Base-by-base conservation (phyloP, 92 coral and sea anemone species). In the Heliopora coerulea region DNA sequence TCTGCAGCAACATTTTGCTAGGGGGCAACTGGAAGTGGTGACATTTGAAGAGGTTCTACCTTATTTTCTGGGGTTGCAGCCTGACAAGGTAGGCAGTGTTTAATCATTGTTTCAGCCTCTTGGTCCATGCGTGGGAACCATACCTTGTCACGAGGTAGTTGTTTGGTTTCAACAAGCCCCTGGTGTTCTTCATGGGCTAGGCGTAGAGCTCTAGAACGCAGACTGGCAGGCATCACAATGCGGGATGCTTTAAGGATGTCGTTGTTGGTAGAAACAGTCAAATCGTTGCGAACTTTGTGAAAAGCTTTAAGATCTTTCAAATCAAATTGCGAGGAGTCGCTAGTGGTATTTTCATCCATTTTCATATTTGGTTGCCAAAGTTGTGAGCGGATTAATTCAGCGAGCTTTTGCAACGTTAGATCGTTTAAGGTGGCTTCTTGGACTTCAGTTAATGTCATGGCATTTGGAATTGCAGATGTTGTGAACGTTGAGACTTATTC, bases 131-230 rank as follows among this genome's bases (percentile, higher is more conserved):
- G 49, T 20, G 89, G 89, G 52, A 79, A 77, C 91, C 91, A 83
- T 52, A 84, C 68, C 40, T 78, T 80, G 18, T 74, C 74, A 13
- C 86, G 37, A 31, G 81, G 80, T 27, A 81, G 59, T 33, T 63
- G 73, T 65, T 81, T 84, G 19, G 86, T 79, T 49, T 86, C 78
- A 8, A 79, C 59, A 9, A 88, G 83, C 11, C 85, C 89, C 50
- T 84, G 83, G 62, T 81, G 81, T 2, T 87, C 88, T 58, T 88
- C 88, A 40, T 87, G 88, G 23, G 91, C 86, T 25, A 83, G 65
- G 27, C 73, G 56, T 30, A 84, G 79, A 14, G 85, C 75, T 64
- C 46, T 42, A 54, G 49, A 35, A 14, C 78, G 80, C 49, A 79
- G 65, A 4, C 49, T 68, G 14, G 56, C 65, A 34, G 82, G 84